Base-by-base conservation (phyloP, 2,797 vertebrate species). In the Gymnopithys bicolor region DNA sequence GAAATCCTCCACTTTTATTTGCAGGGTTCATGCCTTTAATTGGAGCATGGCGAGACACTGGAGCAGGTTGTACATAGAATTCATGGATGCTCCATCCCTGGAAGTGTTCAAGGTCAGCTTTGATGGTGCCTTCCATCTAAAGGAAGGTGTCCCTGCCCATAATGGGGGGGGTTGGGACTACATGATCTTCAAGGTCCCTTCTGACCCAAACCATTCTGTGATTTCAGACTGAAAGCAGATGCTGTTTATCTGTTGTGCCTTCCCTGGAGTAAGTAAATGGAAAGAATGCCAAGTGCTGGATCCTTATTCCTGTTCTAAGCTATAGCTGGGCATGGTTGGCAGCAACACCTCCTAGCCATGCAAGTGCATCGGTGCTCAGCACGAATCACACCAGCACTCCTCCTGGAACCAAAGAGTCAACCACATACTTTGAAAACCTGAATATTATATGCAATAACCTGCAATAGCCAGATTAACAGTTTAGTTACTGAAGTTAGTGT, bases 231-330 rank as follows among this genome's bases (percentile, higher is more conserved):
- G 35, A 74, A 70, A 70, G 51, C 30, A 82, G 63, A 53, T 60
- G 19, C 12, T 66, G 15, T 30, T 48, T 35, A 33, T 21, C 71
- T 58, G 22, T 11, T 0, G 0, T 33, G 25, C 12, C 13, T 22
- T 33, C 27, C 16, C 64, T 67, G 17, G 43, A 46, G 4, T 15
- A 49, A 59, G 17, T 48, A 39, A 62, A 1, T 15, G 35, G 17
- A 53, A 64, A 43, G 39, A 83, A 58, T 24, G 69, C 43, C 73
- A 27, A 64, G 19, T 48, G 27, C 22, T 94, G 52, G 27, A 75
- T 63, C 13, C 9, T 43, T 62, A 37, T 27, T 8, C 32, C 5
- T 60, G 32, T 14, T 43, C 8, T 39, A 69, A 79, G 19, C 25
- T 23, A 33, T 7, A 73, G 59, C 9, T 62, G 62, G 55, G 43